phyloP scores from a whole-genome alignment of 2,113 vertebrate genomes.

The Dolichallabes microphthalmus region DNA sequence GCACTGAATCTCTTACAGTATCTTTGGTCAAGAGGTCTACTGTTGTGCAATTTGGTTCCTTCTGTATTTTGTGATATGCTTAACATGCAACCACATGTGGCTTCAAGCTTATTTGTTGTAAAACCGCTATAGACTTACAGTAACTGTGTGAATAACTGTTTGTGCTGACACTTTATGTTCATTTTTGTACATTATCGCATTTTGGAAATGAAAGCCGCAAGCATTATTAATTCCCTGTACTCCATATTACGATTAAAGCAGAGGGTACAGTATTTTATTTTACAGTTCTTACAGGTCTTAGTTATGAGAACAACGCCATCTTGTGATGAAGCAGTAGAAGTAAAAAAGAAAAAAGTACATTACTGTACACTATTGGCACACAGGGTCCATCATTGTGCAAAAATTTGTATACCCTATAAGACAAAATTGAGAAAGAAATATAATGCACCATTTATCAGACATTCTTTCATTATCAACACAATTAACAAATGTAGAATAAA shows the following conservation, averaged over 20 bases:
- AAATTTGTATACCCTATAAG: not conserved
- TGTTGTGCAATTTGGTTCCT: not conserved
- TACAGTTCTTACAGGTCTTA: not conserved
- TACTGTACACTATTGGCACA: not conserved
- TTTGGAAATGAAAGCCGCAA: not conserved
- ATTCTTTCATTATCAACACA: too few relatives aligned
- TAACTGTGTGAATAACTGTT: not conserved
- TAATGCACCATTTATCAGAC: not conserved
- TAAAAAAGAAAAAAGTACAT: not conserved
- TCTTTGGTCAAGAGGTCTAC: not conserved
- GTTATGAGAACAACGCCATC: conserved; percentile 33
- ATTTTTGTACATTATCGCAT: not conserved
- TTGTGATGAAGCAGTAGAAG: conserved; percentile 27
- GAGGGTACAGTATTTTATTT: not conserved
- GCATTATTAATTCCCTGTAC: not conserved
- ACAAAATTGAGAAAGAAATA: not conserved
- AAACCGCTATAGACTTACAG: not conserved
- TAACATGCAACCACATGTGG: not conserved
- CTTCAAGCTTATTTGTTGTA: not conserved
- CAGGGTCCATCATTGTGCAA: not conserved
- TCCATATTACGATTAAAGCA: not conserved
- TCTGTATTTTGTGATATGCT: not conserved
- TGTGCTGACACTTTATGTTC: not conserved
- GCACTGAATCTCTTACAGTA: not conserved
- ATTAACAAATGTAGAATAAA: not conserved